Conservation (phyloP, 2,888 invertebrate species). For the Caenorhabditis sp. region DNA sequence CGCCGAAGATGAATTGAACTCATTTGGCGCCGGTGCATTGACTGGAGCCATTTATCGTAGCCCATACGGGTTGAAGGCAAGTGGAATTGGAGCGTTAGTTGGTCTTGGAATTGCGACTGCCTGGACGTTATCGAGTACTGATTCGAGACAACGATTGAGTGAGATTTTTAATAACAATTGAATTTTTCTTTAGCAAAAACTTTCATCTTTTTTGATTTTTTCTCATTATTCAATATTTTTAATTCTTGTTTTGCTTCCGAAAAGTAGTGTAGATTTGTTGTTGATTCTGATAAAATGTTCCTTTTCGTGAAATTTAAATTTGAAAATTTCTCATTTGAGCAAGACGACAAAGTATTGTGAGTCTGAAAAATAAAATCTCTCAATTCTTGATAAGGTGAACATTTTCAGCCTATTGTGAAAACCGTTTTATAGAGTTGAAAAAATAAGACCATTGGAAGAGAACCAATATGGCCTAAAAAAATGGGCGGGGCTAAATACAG, state of each 20-base stretch:
- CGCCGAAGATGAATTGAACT: slow-evolving; percentile 66
- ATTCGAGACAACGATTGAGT: slow-evolving; percentile 59
- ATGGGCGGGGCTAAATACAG: too few species aligned
- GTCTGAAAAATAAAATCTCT: too few species aligned
- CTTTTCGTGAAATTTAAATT: too few species aligned
- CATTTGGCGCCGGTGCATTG: slow-evolving; percentile 66
- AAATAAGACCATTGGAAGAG: too few species aligned
- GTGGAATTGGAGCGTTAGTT: slow-evolving; percentile 56
- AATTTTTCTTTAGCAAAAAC: neutral
- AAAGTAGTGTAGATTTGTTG: neutral
- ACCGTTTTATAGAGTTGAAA: too few species aligned
- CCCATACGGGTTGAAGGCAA: slow-evolving; percentile 63
- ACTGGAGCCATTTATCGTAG: slow-evolving; percentile 68
- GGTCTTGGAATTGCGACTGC: slow-evolving; percentile 56
- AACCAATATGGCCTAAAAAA: too few species aligned
- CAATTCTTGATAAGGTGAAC: too few species aligned
- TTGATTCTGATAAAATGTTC: neutral
- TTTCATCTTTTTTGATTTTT: too few species aligned
- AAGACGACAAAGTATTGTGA: too few species aligned
- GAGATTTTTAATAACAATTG: slow-evolving; percentile 52
- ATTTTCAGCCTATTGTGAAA: too few species aligned
- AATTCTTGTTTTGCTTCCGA: neutral
- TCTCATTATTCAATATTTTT: neutral
- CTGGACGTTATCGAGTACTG: slow-evolving; percentile 62
- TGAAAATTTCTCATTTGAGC: too few species aligned